phyloP scores from a whole-genome alignment of 1,140 invertebrate species.

The Ephestia elutella region DNA sequence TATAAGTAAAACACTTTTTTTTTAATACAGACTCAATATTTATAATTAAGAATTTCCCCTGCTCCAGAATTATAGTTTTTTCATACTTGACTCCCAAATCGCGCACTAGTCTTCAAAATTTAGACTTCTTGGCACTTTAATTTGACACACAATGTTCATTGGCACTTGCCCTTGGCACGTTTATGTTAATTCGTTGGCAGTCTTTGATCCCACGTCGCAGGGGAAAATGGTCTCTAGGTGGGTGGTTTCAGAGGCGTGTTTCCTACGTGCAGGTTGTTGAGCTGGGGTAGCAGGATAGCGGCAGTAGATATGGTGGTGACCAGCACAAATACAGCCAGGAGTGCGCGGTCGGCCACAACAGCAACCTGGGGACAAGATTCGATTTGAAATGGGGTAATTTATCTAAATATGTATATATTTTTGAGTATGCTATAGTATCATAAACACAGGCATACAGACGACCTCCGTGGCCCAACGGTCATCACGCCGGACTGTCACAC shows the following conservation, averaged over 20 bases:
- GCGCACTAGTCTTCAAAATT: not conserved
- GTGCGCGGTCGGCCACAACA: conserved; percentile 66
- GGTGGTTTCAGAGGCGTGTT: conserved; percentile 65
- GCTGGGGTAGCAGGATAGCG: conserved; percentile 62
- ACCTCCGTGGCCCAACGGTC: too few relatives aligned
- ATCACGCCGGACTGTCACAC: too few relatives aligned
- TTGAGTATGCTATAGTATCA: too few relatives aligned
- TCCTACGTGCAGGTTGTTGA: conserved; percentile 62
- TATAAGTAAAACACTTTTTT: too few relatives aligned
- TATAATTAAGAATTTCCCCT: not conserved
- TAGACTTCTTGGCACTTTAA: conserved; percentile 2
- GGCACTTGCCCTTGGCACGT: conserved; percentile 13
- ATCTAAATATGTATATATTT: too few relatives aligned
- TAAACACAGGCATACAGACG: too few relatives aligned
- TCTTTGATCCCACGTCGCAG: conserved; percentile 10
- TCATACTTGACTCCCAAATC: not conserved
- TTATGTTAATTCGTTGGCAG: conserved; percentile 18
- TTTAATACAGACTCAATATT: too few relatives aligned
- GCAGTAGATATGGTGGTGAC: conserved; percentile 65
- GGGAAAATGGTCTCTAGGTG: conserved; percentile 30
- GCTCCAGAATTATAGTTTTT: not conserved
- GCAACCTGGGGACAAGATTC: conserved; percentile 48
- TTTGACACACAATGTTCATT: conserved; percentile 7
- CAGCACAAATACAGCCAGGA: conserved; percentile 67
- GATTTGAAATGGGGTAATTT: not conserved